Conservation (phyloP, 2,797 vertebrate genomes). For the Pristis pectinata region DNA sequence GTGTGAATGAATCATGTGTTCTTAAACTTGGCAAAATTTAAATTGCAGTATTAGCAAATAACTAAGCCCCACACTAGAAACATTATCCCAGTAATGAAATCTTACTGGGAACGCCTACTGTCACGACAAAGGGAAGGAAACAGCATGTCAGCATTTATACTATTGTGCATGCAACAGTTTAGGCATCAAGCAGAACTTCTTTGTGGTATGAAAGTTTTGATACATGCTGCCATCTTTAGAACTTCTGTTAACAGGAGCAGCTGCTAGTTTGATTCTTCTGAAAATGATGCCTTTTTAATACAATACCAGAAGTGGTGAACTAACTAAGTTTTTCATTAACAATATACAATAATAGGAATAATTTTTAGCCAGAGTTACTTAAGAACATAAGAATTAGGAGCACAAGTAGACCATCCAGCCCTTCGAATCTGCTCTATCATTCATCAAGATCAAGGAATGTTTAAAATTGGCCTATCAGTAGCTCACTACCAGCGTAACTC, state of each 20-base stretch:
- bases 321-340: not conserved
- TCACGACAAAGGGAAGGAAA: not conserved
- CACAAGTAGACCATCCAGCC: too few species aligned
- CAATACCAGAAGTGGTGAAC: not conserved
- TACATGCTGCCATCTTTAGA: not conserved
- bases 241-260: not conserved
- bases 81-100: not conserved
- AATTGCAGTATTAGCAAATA: not conserved
- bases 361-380: too few species aligned
- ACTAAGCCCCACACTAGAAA: not conserved
- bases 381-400: too few species aligned
- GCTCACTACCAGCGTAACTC: too few species aligned
- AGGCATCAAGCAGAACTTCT: not conserved
- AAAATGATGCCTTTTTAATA: not conserved
- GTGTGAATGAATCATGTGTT: not conserved
- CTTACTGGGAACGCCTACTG: not conserved
- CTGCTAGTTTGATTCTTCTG: not conserved
- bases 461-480: too few species aligned
- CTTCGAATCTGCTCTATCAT: too few species aligned
- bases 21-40: not conserved
- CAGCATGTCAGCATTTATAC: not conserved
- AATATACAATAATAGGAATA: too few species aligned
- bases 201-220: not conserved
- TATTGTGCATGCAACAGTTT: not conserved
- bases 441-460: too few species aligned